Percentiles rank a stretch among this genome's conserved stretches.
These are phyloP conservation scores for Scolopax bukidnonensis DNA, from an alignment of 2,797 vertebrate species.

Conservation along the genomic window DNA sequence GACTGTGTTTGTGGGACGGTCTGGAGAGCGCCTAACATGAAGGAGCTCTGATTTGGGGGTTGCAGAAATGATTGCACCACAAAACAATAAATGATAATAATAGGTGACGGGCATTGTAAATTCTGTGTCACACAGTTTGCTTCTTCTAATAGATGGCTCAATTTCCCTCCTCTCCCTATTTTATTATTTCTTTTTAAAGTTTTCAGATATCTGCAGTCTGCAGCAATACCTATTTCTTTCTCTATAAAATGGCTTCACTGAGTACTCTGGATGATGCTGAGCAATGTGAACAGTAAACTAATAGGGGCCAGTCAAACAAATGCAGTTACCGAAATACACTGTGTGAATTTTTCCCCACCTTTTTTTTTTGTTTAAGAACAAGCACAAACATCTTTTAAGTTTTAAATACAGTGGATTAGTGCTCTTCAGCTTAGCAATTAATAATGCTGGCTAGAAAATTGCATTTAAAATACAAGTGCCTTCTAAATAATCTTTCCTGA, in stretches of 20 bases:
- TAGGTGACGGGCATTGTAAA: background rate
- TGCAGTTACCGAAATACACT: background rate
- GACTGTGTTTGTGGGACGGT: accelerated
- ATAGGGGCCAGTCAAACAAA: background rate
- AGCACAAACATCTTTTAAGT: background rate
- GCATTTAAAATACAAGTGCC: background rate
- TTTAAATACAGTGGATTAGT: background rate
- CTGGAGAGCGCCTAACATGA: background rate
- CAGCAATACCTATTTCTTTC: background rate
- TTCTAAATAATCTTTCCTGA: background rate
- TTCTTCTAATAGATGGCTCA: background rate
- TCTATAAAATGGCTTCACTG: background rate
- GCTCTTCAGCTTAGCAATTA: background rate
- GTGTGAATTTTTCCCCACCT: accelerated
- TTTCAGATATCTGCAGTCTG: background rate
- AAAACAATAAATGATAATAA: background rate
- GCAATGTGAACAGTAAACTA: background rate
- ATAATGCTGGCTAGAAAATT: background rate
- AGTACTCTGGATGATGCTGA: background rate
- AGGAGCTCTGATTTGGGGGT: background rate
- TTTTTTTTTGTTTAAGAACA: background rate
- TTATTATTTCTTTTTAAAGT: background rate
- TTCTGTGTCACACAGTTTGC: background rate
- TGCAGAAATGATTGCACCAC: background rate
- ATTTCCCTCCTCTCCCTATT: accelerated